phyloP scores from a whole-genome alignment of 2,888 invertebrate genomes.

The Andrena trimmerana region DNA sequence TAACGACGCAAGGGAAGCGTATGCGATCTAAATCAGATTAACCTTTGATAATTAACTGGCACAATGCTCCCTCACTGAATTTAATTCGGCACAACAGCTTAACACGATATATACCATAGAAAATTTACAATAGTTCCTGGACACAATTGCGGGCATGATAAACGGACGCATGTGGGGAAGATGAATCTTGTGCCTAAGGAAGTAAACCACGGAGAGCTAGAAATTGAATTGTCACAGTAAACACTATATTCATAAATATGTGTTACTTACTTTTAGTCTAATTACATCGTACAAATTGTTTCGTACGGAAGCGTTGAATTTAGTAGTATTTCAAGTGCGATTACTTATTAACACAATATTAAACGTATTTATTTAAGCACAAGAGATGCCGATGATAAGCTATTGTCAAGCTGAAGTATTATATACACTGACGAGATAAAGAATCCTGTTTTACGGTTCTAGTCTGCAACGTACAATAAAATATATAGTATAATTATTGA shows the following conservation, averaged over 20 bases:
- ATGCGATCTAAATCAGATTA: constrained; percentile 29
- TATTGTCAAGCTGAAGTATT: constrained; percentile 35
- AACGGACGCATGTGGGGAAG: not conserved
- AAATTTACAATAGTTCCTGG: constrained; percentile 26
- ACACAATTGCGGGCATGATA: constrained; percentile 16
- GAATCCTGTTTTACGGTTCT: constrained; percentile 42
- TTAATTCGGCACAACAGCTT: constrained; percentile 20
- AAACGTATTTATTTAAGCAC: constrained; percentile 24
- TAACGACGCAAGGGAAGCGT: constrained; percentile 36
- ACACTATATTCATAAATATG: constrained; percentile 33
- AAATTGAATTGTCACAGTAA: constrained; percentile 26
- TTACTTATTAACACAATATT: constrained; percentile 38
- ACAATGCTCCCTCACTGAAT: constrained; percentile 20
- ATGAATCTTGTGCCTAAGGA: constrained; percentile 24
- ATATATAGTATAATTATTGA: constrained; percentile 8
- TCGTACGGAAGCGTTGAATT: constrained; percentile 31
- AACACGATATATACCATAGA: not conserved
- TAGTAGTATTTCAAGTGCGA: constrained; percentile 44
- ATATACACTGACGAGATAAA: constrained; percentile 35
- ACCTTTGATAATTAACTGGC: constrained; percentile 26
- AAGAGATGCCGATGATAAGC: constrained; percentile 10
- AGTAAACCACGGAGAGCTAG: constrained; percentile 15
- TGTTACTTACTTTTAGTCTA: constrained; percentile 24
- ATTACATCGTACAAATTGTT: constrained; percentile 16
- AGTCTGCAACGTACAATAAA: constrained; percentile 46